Base-by-base conservation (phyloP, 1,140 invertebrate genomes). In the Drosophila nigromelanica region DNA sequence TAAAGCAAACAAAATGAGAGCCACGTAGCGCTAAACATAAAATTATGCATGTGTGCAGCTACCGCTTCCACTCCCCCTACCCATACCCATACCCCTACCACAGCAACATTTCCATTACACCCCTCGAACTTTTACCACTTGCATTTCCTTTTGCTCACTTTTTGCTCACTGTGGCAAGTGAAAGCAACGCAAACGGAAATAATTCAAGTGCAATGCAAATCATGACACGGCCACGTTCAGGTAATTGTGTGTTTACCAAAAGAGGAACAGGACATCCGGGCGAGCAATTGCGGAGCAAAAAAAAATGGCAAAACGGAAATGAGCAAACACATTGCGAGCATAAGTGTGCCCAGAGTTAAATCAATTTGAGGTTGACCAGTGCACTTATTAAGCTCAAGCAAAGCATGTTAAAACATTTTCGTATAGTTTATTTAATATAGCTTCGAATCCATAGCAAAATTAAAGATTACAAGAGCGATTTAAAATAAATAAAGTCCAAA, bases 191-290 rank as follows among this genome's bases (percentile, higher is more conserved):
- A 76, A 86, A 76, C 78, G 81, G 81, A 86, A 87, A 86, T 86
- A 87, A 82, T 86, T 86, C 83, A 82, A 87, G 81, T 87, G 81
- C 81, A 86, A 82, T 82, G 81, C 78, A 87, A 87, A 85, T 85
- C 81, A 78, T 85, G 77, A 67, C 81, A 76, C 78, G 63, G 55
- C 52, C 73, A 80, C 70, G 73, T 74, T 64, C 73, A 78, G 81
- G 81, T 82, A 87, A 86, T 80, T 79, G 80, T 74, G 71, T 82
- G 80, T 78, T 82, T 83, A 80, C 81, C 66, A 77, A 83, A 27
- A 67, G 71, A 52, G 54, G 43, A 69, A 67, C 73, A 67, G 64
- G 61, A 85, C 68, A 40, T 62, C 59, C 43, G 42, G 33, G 56
- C 62, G 14, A 52, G 18, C 37, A 39, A 12, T 12, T 8, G 33